Percentiles rank a stretch among this genome's conserved stretches.
phyloP scores from a whole-genome alignment of 2,888 invertebrate species.

The Yponomeuta evonymella region DNA sequence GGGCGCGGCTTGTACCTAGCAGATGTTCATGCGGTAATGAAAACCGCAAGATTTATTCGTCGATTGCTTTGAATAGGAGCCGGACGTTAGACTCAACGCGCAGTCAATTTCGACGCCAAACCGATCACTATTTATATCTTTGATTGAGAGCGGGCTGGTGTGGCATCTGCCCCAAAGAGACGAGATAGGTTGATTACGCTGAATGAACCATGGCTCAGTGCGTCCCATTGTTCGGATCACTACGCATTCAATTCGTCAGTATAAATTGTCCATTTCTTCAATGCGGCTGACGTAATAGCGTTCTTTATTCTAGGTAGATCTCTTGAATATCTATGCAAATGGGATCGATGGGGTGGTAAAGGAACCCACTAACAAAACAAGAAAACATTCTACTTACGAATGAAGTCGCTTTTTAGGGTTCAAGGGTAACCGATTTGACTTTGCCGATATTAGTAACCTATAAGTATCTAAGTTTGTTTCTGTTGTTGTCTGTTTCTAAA shows the following conservation, averaged over 20 bases:
- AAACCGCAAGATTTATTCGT: slow-evolving; percentile 2
- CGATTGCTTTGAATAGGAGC: slow-evolving; percentile 8
- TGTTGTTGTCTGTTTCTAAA: no score
- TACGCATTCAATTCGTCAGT: slow-evolving; percentile 6
- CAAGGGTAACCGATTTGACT: no score
- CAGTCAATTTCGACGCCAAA: slow-evolving; percentile 58
- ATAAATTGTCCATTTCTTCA: slow-evolving; percentile 3
- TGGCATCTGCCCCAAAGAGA: slow-evolving; percentile 28
- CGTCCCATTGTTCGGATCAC: slow-evolving; percentile 8
- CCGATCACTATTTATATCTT: slow-evolving; percentile 63
- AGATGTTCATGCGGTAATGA: not conserved
- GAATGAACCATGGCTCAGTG: slow-evolving; percentile 17
- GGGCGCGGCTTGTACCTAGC: not conserved
- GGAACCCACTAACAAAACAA: not conserved
- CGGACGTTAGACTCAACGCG: slow-evolving; percentile 31
- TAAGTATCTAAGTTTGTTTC: no score
- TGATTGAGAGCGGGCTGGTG: slow-evolving; percentile 24
- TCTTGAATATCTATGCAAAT: not conserved
- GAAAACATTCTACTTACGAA: not conserved
- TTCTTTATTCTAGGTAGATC: slow-evolving; percentile 2
- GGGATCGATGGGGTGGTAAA: not conserved
- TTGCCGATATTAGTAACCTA: no score
- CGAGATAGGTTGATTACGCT: slow-evolving; percentile 24
- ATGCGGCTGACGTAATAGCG: slow-evolving; percentile 3
- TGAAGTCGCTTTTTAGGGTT: no score